phyloP scores from a whole-genome alignment of 2,888 invertebrate genomes.

The Campoletis raptor region DNA sequence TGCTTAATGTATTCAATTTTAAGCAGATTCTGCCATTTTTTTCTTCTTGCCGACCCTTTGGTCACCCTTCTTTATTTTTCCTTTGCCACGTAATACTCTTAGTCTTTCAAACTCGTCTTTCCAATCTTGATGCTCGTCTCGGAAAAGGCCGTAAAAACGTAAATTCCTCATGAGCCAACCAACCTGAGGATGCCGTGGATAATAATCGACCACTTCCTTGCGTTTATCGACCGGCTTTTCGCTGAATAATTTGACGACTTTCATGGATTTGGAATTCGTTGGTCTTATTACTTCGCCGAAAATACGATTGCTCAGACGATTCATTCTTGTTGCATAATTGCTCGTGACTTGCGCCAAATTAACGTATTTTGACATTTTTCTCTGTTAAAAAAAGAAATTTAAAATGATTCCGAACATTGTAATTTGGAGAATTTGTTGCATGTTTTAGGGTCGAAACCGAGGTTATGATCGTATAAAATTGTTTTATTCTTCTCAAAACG shows the following conservation, averaged over 20 bases:
- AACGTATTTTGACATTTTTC: constrained; percentile 88
- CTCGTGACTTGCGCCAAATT: constrained; percentile 90
- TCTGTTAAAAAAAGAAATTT: neutral
- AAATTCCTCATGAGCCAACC: constrained; percentile 90
- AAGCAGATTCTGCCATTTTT: constrained; percentile 53
- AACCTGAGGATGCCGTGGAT: constrained; percentile 94
- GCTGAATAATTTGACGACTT: constrained; percentile 91
- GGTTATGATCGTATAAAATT: constrained; percentile 3
- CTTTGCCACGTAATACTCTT: constrained; percentile 91
- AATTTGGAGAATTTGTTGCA: neutral
- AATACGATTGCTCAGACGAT: constrained; percentile 93
- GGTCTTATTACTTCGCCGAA: constrained; percentile 94
- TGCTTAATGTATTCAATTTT: neutral
- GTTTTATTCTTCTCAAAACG: neutral
- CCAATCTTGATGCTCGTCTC: constrained; percentile 96
- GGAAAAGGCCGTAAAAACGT: constrained; percentile 91
- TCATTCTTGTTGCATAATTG: constrained; percentile 94
- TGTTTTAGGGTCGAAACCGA: neutral
- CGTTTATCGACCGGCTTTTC: constrained; percentile 91
- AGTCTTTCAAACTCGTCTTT: constrained; percentile 94
- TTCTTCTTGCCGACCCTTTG: constrained; percentile 70
- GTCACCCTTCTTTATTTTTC: constrained; percentile 64
- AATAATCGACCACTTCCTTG: constrained; percentile 92
- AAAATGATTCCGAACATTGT: neutral
- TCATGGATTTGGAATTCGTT: constrained; percentile 92